Conservation (phyloP, 1,140 invertebrate species). For the Drepana arcuata region DNA sequence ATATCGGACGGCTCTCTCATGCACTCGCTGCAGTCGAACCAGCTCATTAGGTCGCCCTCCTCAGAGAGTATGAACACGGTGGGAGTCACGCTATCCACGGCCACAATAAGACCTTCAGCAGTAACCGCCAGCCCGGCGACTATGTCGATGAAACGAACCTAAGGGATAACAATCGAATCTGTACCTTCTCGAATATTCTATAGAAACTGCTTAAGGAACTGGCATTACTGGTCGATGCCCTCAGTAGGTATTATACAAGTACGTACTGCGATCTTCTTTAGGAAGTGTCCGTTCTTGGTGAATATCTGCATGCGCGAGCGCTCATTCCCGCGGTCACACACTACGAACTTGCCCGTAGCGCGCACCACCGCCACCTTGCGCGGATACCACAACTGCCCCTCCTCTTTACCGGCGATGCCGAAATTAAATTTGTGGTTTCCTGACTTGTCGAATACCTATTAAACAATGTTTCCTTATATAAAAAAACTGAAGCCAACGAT, state of each 20-base stretch:
- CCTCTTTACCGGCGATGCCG: slow-evolving; percentile 91
- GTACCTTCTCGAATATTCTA: no score
- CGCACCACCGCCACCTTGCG: slow-evolving; percentile 95
- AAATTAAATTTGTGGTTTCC: slow-evolving; percentile 92
- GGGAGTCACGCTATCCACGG: slow-evolving; percentile 97
- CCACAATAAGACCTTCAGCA: slow-evolving; percentile 91
- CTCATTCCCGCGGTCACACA: slow-evolving; percentile 97
- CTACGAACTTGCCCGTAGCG: slow-evolving; percentile 90
- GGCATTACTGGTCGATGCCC: no score
- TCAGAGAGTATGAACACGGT: slow-evolving; percentile 96
- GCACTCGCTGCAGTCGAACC: slow-evolving; percentile 97
- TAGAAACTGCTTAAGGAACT: no score
- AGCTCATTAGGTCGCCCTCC: slow-evolving; percentile 89
- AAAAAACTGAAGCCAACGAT: no score
- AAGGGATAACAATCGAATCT: slow-evolving; percentile 9
- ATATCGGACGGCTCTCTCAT: slow-evolving; percentile 98
- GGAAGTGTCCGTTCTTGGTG: slow-evolving; percentile 87
- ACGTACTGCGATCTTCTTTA: slow-evolving; percentile 89
- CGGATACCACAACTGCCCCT: slow-evolving; percentile 97
- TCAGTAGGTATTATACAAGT: no score
- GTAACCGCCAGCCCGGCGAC: slow-evolving; percentile 96
- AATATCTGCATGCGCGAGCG: slow-evolving; percentile 97
- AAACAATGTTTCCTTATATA: not conserved
- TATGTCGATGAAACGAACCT: slow-evolving; percentile 93
- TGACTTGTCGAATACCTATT: slow-evolving; percentile 89